Conservation (phyloP, 2,888 invertebrate species). For the Meliscaeva auricollis region DNA sequence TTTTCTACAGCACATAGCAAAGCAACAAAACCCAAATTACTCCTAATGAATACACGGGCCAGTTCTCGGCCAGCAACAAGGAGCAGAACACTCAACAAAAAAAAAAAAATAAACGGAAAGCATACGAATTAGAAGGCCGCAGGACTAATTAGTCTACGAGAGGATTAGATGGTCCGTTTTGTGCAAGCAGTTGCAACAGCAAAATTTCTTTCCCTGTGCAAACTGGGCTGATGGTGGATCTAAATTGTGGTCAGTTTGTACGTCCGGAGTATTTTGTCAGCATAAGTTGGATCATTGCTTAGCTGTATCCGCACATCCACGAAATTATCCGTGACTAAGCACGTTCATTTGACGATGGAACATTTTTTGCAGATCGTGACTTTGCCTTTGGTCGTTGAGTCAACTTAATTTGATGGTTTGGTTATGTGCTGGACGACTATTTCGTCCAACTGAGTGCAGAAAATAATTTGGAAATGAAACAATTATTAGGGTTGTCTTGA, state of each 20-base stretch:
- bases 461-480: too few species aligned
- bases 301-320: not conserved
- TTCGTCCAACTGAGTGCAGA: too few species aligned
- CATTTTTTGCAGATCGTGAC: slow-evolving; percentile 1
- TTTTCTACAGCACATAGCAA: not conserved
- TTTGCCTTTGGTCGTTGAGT: slow-evolving; percentile 8
- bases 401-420: slow-evolving; percentile 35
- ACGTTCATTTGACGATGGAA: slow-evolving; percentile 2
- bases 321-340: slow-evolving; percentile 47
- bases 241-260: slow-evolving; percentile 43
- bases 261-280: slow-evolving; percentile 35
- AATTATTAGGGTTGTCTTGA: too few species aligned
- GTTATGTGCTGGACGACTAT: too few species aligned
- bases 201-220: slow-evolving; percentile 38
- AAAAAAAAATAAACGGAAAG: slow-evolving; percentile 26
- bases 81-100: not conserved
- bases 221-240: slow-evolving; percentile 27
- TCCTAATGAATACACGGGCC: slow-evolving; percentile 67
- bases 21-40: slow-evolving; percentile 68
- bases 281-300: slow-evolving; percentile 44
- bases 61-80: not conserved
- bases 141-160: slow-evolving; percentile 62
- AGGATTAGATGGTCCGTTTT: slow-evolving; percentile 30
- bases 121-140: slow-evolving; percentile 52
- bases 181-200: slow-evolving; percentile 11